Percentiles rank a stretch among this genome's conserved stretches.
phyloP scores from a whole-genome alignment of 2,113 vertebrate genomes.

The Nettapus auritus region DNA sequence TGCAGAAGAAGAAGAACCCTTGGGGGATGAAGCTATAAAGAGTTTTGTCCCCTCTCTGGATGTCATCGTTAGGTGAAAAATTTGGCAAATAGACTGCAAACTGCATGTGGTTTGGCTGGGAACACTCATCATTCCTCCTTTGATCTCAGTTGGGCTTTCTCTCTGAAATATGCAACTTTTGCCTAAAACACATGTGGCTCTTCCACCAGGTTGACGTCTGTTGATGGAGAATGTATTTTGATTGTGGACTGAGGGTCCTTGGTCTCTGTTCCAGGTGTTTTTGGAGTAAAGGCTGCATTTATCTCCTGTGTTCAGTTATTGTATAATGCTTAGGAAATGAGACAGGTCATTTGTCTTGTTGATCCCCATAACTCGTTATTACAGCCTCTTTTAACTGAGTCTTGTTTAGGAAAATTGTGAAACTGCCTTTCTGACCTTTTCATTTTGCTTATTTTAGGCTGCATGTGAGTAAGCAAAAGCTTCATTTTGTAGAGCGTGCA shows the following conservation, averaged over 20 bases:
- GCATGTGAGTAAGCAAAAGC: not conserved
- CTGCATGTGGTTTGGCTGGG: slow-evolving; percentile 23
- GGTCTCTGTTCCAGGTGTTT: not conserved
- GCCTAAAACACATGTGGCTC: not conserved
- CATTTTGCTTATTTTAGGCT: not conserved
- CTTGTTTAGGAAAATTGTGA: not conserved
- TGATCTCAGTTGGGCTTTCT: slow-evolving; percentile 23
- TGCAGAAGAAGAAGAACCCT: not conserved
- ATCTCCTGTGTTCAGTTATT: not conserved
- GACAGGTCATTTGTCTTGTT: not conserved
- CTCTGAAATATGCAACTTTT: not conserved
- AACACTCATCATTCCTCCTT: not conserved
- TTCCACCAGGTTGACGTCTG: not conserved
- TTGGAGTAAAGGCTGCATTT: not conserved
- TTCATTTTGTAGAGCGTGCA: not conserved
- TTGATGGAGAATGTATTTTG: not conserved
- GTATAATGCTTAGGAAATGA: not conserved
- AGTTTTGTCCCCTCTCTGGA: not conserved
- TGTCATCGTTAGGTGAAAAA: not conserved
- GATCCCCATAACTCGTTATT: not conserved
- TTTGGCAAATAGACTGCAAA: slow-evolving; percentile 4
- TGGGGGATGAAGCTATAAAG: not conserved
- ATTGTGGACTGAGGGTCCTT: not conserved
- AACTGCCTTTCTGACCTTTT: not conserved
- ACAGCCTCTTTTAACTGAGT: not conserved